A percentile compares a stretch with the other conserved stretches of the same genome.
Evolutionary conservation across 2,888 invertebrate genomes (phyloP).

Genomic region (Scaeva pyrastri): DNA sequence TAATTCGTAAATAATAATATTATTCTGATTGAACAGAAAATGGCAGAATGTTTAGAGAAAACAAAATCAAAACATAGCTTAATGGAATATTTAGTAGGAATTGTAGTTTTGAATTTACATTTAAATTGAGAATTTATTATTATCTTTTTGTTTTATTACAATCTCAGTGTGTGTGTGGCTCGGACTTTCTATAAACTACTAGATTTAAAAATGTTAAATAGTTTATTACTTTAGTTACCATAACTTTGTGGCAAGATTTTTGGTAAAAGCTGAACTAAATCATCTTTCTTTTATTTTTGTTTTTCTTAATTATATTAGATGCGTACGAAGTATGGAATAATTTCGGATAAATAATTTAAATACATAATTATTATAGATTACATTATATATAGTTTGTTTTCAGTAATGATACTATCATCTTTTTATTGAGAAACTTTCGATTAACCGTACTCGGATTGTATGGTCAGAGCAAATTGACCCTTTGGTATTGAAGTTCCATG

Average conservation of each 20-base stretch:
- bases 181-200: conserved; percentile 56
- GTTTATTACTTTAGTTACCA: conserved; percentile 25
- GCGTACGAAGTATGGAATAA: conserved; percentile 58
- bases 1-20: conserved; percentile 11
- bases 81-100: not conserved
- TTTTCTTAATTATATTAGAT: conserved; percentile 20
- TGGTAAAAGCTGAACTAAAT: conserved; percentile 68
- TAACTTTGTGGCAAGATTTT: conserved; percentile 71
- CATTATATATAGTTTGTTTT: not conserved
- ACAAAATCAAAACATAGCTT: not conserved
- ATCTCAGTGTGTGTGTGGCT: conserved; percentile 47
- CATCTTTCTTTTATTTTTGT: conserved; percentile 46
- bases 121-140: conserved; percentile 30
- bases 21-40: conserved; percentile 1
- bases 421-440: not conserved
- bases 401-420: not conserved
- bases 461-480: conserved; percentile 92
- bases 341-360: conserved; percentile 63
- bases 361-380: conserved; percentile 7
- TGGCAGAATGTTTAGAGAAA: conserved; percentile 8
- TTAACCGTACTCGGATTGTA: conserved; percentile 96
- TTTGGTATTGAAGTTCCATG: conserved; percentile 93
- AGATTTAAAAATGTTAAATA: conserved; percentile 20
- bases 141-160: not conserved
- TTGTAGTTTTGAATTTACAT: not conserved